phyloP scores from a whole-genome alignment of 2,113 vertebrate species.

The Ptilonorhynchus violaceus region DNA sequence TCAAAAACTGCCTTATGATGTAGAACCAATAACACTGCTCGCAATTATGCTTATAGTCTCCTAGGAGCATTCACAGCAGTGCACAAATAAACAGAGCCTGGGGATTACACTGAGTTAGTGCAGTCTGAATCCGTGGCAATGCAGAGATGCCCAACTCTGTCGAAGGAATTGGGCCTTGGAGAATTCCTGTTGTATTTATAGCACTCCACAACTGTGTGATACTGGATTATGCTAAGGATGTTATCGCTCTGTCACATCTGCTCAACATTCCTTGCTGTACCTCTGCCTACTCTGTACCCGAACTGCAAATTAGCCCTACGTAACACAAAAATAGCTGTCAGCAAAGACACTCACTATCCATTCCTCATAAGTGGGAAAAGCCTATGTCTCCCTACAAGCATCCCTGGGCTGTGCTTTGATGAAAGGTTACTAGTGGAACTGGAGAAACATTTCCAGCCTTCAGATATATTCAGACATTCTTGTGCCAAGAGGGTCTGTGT shows the following conservation, averaged over 20 bases:
- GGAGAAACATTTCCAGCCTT: neutral
- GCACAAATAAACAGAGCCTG: neutral
- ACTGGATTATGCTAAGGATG: neutral
- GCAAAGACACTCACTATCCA: neutral
- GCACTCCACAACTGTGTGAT: neutral
- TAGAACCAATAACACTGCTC: neutral
- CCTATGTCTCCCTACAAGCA: neutral
- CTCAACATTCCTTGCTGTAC: neutral
- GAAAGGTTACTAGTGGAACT: neutral
- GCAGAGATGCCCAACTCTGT: neutral
- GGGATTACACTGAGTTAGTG: neutral
- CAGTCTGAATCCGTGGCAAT: neutral
- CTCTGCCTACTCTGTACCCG: neutral
- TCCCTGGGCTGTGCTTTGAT: neutral
- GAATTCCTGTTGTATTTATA: slow-evolving; percentile 14
- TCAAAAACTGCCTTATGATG: neutral
- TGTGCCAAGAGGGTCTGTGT: neutral
- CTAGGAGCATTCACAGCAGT: neutral
- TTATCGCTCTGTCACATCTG: slow-evolving; percentile 27
- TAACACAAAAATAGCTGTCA: neutral
- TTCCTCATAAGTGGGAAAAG: neutral
- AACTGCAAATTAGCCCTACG: neutral
- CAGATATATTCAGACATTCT: neutral
- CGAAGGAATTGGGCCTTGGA: neutral
- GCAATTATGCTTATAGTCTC: neutral